Conservation (phyloP, 2,888 invertebrate species). For the Polydrusus pterygomalis region DNA sequence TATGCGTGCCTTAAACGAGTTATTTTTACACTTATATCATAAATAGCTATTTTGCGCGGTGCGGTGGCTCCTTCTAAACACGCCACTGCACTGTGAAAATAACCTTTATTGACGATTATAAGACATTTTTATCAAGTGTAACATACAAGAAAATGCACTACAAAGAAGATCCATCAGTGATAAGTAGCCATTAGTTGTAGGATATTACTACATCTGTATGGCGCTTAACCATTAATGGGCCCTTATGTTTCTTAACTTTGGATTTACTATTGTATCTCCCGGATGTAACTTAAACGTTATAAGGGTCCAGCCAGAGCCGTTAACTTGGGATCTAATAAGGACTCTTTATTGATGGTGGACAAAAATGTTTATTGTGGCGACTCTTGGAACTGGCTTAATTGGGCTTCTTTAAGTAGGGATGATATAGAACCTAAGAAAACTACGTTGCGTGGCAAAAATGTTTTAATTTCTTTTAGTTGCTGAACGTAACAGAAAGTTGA, state of each 20-base stretch:
- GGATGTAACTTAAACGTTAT: conserved; percentile 20
- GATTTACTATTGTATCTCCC: conserved; percentile 20
- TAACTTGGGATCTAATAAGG: conserved; percentile 20
- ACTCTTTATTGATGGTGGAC: conserved; percentile 12
- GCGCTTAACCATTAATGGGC: conserved; percentile 12
- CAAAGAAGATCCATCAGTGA: conserved; percentile 10
- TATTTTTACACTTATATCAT: too few relatives aligned
- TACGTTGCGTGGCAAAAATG: neutral
- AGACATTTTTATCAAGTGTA: conserved; percentile 22
- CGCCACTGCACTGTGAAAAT: conserved; percentile 14
- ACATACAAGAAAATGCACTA: conserved; percentile 15
- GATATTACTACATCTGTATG: conserved; percentile 20
- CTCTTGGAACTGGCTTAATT: neutral
- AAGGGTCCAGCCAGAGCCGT: conserved; percentile 14
- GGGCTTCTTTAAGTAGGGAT: neutral
- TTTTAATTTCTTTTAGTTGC: too few relatives aligned
- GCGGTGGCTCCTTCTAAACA: neutral
- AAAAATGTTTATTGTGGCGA: conserved; percentile 13
- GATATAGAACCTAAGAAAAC: neutral
- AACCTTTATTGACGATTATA: neutral
- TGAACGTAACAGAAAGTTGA: too few relatives aligned
- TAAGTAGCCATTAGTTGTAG: conserved; percentile 28
- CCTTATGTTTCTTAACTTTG: conserved; percentile 28
- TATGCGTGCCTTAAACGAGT: too few relatives aligned
- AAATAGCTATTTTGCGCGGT: too few relatives aligned